These are phyloP conservation scores for Drosophila repletoides DNA, from an alignment of 1,140 invertebrate genomes.

Conservation along the genomic window DNA sequence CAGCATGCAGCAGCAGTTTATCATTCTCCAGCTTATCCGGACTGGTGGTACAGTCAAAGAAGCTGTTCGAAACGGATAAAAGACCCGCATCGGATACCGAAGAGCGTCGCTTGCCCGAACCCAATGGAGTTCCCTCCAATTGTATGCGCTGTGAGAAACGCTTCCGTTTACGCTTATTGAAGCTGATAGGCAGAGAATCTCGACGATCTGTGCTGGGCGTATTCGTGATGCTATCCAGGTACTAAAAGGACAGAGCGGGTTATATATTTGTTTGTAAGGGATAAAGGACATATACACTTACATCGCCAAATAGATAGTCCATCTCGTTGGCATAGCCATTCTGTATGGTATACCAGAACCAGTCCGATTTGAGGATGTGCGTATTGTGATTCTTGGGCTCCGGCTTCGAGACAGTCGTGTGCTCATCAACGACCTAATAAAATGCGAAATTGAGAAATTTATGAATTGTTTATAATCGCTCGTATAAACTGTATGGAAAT, in stretches of 20 bases:
- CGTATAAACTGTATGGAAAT: conserved; percentile 1
- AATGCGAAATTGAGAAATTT: not conserved
- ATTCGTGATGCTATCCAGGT: conserved; percentile 81
- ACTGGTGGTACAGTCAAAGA: conserved; percentile 92
- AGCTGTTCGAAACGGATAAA: conserved; percentile 91
- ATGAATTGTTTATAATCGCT: conserved; percentile 16
- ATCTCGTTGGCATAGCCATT: conserved; percentile 96
- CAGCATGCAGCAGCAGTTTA: conserved; percentile 75
- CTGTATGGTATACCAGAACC: conserved; percentile 97
- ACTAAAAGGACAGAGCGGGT: conserved; percentile 35
- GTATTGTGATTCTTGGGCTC: conserved; percentile 84
- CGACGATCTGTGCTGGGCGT: conserved; percentile 83
- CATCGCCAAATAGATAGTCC: conserved; percentile 93
- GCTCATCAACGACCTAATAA: conserved; percentile 90
- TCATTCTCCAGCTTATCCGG: conserved; percentile 85
- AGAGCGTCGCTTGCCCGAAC: conserved; percentile 88
- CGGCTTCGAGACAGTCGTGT: conserved; percentile 87
- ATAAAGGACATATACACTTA: conserved; percentile 82
- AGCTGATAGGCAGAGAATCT: conserved; percentile 83
- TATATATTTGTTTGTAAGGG: not conserved
- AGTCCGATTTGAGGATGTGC: conserved; percentile 93
- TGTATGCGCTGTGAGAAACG: conserved; percentile 83
- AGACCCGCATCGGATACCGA: conserved; percentile 92
- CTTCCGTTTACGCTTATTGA: conserved; percentile 88
- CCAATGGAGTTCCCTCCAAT: conserved; percentile 72